Evolutionary conservation across 2,888 invertebrate genomes (phyloP), one percentile per base, ranked within the genome.

Genomic region (Seira musarum): DNA sequence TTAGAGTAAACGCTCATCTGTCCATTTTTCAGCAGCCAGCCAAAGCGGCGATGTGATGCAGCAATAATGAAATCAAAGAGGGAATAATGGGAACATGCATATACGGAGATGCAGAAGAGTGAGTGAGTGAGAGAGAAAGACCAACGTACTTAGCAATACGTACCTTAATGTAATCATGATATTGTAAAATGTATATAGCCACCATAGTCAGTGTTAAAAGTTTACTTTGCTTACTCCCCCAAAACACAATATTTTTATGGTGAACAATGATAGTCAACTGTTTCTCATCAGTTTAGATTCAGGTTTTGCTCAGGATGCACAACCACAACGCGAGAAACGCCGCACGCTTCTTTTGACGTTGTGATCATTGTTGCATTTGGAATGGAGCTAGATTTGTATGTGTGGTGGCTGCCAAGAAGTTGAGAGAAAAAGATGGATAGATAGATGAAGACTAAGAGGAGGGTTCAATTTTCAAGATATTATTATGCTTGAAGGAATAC

Each of bases 261-360:
- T 40, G 40, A 80, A 80, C 80, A 80, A 80, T 80, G 70, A 75
- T 66, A 80, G 80, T 80, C 70, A 69, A 75, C 70, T 75, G 80
- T 75, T 80, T 80, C 70, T 57, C 80, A 80, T 80, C 80, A 80
- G 80, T 80, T 80, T 80, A 80, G 64, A 75, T 80, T 80, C 80
- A 80, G 80, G 80, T 75, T 80, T 80, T 80, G 80, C 75, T 80
- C 80, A 66, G 80, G 80, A 80, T 74, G 75, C 80, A 80, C 74
- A 76, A 13, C 21, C 35, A 24, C 17, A 53, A 53, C 6, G 15
- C 2, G 53, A 53, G 13, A 15, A 53, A 53, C 8, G 30, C 30
- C 53, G 53, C 53, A 53, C 17, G 53, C 53, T 53, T 53, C 53
- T 53, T 30, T 53, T 53, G 53, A 8, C 40, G 40, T 40, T 40